Evolutionary conservation across 92 coral and sea anemone genomes (phyloP), one percentile per base, ranked within the genome.

Genomic region (Heliopora coerulea): DNA sequence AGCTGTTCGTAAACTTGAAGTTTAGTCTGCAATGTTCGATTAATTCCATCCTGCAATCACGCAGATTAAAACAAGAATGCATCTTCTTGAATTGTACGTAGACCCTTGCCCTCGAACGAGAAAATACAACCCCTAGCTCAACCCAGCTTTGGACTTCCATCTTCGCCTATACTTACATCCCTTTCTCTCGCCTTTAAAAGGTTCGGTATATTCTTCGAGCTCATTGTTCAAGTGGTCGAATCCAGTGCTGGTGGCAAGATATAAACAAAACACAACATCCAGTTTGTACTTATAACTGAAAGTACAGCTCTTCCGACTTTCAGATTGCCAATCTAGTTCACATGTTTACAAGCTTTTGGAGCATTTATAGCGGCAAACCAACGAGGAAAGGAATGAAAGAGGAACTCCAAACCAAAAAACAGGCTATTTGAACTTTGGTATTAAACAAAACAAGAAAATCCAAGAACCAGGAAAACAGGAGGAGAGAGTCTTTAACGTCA

Each of bases 11-110:
- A 84, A 57, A 90, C 86, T 39, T 93, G 98, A 50, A 87, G 50
- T 33, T 74, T 78, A 34, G 88, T 83, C 52, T 89, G 86, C 61
- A 90, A 86, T 7, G 74, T 59, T 89, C 96, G 92, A 88, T 96
- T 93, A 91, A 87, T 52, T 35, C 80, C 68, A 31, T 89, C 82
- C 98, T 93, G 76, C n/a, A 62, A n/a, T n/a, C n/a, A n/a, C n/a
- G n/a, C n/a, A n/a, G n/a, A n/a, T n/a, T n/a, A n/a, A n/a, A n/a
- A n/a, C n/a, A 54, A 9, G 40, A 40, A 29, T 24, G 28, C 56
- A 72, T 54, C 52, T 49, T 35, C 60, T 65, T 23, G 56, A 10
- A 44, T n/a, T 27, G 11, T 39, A 50, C n/a, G n/a, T n/a, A n/a
- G n/a, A n/a, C n/a, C n/a, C n/a, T n/a, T n/a, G n/a, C n/a, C n/a